Base-by-base conservation (phyloP, 2,113 vertebrate genomes). In the Fulmarus glacialis region DNA sequence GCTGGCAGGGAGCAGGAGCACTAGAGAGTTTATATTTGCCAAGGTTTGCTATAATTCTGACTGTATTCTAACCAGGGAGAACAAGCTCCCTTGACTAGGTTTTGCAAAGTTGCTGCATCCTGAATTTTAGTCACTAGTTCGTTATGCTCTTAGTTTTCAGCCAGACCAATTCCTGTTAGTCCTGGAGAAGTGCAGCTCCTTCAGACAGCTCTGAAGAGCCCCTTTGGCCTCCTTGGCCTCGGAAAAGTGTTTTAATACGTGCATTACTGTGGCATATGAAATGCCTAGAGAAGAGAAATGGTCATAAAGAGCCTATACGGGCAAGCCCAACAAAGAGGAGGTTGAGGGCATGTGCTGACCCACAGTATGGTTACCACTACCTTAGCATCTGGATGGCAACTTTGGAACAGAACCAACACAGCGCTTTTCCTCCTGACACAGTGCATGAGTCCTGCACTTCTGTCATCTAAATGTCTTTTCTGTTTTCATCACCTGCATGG, bases 241-340 rank as follows among this genome's bases (percentile, higher is more conserved):
- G 29, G 40, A 47, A 45, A 77, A 60, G 36, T 4, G 15, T 45
- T 82, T 89, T 47, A 78, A 70, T 12, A 52, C 27, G 7, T 5
- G 9, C 30, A 36, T 52, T 47, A 26, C 36, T 50, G 56, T 27
- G 10, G 30, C 3, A 1, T 9, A 47, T 7, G 29, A 63, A 87
- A 71, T 2, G 5, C 36, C 14, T 26, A 47, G 14, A 56, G 21
- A 68, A 82, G 9, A 82, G 15, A 85, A 78, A 58, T 2, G 5
- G 7, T 5, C 18, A 2, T 48, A 11, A 78, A 70, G 12, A 74
- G 18, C 6, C 34, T n/a, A 6, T 2, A n/a, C 0, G 2, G 34
- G 30, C 32, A 82, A 91, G 9, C n/a, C 18, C 32, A 32, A 2
- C 9, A 40, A 58, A 52, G 24, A 22, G 20, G 4, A 34, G 16